phyloP scores from a whole-genome alignment of 1,140 invertebrate species.

The Diprion similis region DNA sequence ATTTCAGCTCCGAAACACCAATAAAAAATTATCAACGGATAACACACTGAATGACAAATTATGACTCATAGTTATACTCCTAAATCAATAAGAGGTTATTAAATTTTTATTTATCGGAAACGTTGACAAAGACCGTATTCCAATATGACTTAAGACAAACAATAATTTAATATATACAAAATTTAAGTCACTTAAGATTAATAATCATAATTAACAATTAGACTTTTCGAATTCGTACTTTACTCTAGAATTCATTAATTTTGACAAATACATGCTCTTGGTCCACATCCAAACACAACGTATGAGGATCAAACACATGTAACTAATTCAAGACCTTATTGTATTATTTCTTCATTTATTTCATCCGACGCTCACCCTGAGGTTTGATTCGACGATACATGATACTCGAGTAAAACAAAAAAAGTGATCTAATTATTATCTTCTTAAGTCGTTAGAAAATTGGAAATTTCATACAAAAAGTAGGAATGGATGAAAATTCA shows the following conservation, averaged over 20 bases:
- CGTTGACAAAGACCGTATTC: slow-evolving; percentile 1
- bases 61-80: background rate
- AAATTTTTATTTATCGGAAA: background rate
- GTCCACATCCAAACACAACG: slow-evolving; percentile 32
- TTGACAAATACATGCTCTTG: slow-evolving; percentile 22
- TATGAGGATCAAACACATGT: slow-evolving; percentile 25
- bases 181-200: slow-evolving; percentile 45
- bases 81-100: background rate
- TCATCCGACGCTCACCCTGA: background rate
- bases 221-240: slow-evolving; percentile 20
- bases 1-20: slow-evolving; percentile 28
- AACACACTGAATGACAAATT: slow-evolving; percentile 4
- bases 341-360: background rate
- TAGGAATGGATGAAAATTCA: slow-evolving; percentile 32
- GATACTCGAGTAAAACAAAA: slow-evolving; percentile 15
- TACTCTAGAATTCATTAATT: slow-evolving; percentile 17
- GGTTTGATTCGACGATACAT: slow-evolving; percentile 9
- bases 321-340: slow-evolving; percentile 20
- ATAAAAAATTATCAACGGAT: slow-evolving; percentile 14
- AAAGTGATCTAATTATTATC: background rate
- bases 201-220: slow-evolving; percentile 29
- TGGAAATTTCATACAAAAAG: slow-evolving; percentile 18
- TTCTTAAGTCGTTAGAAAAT: slow-evolving; percentile 10
- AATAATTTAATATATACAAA: slow-evolving; percentile 52
- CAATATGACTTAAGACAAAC: slow-evolving; percentile 27